Conservation (phyloP, 1,140 invertebrate genomes). For the Asbolus verrucosus region DNA sequence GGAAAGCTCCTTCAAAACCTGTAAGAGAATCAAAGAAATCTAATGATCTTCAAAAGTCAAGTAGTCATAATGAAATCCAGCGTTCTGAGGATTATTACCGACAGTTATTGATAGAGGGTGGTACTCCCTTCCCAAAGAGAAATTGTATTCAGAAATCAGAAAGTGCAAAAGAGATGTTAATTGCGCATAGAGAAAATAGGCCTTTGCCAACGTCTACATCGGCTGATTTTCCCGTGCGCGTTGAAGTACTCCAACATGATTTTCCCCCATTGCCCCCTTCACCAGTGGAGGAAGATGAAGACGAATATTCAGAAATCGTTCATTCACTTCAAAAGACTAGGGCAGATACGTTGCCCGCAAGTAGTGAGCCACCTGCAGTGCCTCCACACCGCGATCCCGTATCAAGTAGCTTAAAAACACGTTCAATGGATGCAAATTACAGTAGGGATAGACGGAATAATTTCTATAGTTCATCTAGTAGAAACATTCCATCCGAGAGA, state of each 20-base stretch:
- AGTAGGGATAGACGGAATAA: slow-evolving; percentile 73
- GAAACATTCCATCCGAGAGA: slow-evolving; percentile 72
- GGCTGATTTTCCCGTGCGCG: slow-evolving; percentile 69
- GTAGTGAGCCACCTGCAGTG: slow-evolving; percentile 71
- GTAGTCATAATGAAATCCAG: slow-evolving; percentile 71
- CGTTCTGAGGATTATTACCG: slow-evolving; percentile 69
- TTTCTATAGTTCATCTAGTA: slow-evolving; percentile 68
- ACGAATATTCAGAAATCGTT: slow-evolving; percentile 78
- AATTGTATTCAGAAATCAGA: slow-evolving; percentile 75
- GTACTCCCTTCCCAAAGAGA: slow-evolving; percentile 52
- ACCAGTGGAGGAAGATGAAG: slow-evolving; percentile 81
- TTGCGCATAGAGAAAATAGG: slow-evolving; percentile 67
- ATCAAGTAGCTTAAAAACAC: slow-evolving; percentile 80
- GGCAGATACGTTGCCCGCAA: slow-evolving; percentile 69
- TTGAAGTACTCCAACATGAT: slow-evolving; percentile 70
- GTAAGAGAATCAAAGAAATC: slow-evolving; percentile 63
- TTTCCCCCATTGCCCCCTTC: slow-evolving; percentile 85
- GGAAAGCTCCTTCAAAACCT: slow-evolving; percentile 65
- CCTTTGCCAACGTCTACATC: slow-evolving; percentile 69
- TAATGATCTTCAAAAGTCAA: slow-evolving; percentile 71
- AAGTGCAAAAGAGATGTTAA: slow-evolving; percentile 75
- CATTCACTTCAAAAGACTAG: slow-evolving; percentile 67
- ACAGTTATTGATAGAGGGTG: slow-evolving; percentile 65
- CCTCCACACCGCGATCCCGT: slow-evolving; percentile 78
- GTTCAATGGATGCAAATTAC: slow-evolving; percentile 80